Evolutionary conservation across 2,888 invertebrate species (phyloP).

Genomic region (Folsomia manolachei): DNA sequence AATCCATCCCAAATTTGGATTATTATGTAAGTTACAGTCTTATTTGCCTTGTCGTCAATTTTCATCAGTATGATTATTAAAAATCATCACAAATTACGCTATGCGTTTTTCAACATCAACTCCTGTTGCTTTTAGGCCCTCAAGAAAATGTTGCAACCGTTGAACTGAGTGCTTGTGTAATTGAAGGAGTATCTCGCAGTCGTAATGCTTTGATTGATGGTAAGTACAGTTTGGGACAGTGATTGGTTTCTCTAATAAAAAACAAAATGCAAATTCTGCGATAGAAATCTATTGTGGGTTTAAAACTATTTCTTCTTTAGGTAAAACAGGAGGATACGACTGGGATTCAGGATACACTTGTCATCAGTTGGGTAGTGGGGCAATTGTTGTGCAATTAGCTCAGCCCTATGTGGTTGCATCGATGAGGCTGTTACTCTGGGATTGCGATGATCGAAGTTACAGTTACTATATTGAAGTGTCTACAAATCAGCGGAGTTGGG

Average conservation of each 20-base stretch:
- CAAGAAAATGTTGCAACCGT: slow-evolving; percentile 87
- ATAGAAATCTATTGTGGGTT: too few species aligned
- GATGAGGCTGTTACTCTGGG: slow-evolving; percentile 91
- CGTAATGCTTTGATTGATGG: slow-evolving; percentile 91
- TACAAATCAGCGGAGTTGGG: slow-evolving; percentile 88
- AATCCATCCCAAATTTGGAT: slow-evolving; percentile 71
- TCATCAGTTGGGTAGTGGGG: slow-evolving; percentile 91
- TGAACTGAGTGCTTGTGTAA: slow-evolving; percentile 84
- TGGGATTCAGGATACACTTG: slow-evolving; percentile 96
- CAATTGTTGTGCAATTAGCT: slow-evolving; percentile 89
- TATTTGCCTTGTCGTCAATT: slow-evolving; percentile 15
- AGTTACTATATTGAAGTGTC: slow-evolving; percentile 95
- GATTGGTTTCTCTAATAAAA: too few species aligned
- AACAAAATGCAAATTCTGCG: too few species aligned
- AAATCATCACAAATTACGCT: neutral
- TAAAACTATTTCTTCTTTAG: too few species aligned
- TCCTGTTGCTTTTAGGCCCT: slow-evolving; percentile 63
- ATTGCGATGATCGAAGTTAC: slow-evolving; percentile 91
- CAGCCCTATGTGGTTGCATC: slow-evolving; percentile 93
- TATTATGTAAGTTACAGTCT: slow-evolving; percentile 58
- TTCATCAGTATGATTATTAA: too few species aligned
- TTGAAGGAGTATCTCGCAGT: slow-evolving; percentile 90
- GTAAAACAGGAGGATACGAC: slow-evolving; percentile 90
- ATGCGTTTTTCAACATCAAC: neutral
- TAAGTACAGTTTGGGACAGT: too few species aligned